Percentiles rank a stretch among this genome's conserved stretches.
Conservation (phyloP, 2,888 invertebrate species). For the Exocentrus adspersus region DNA sequence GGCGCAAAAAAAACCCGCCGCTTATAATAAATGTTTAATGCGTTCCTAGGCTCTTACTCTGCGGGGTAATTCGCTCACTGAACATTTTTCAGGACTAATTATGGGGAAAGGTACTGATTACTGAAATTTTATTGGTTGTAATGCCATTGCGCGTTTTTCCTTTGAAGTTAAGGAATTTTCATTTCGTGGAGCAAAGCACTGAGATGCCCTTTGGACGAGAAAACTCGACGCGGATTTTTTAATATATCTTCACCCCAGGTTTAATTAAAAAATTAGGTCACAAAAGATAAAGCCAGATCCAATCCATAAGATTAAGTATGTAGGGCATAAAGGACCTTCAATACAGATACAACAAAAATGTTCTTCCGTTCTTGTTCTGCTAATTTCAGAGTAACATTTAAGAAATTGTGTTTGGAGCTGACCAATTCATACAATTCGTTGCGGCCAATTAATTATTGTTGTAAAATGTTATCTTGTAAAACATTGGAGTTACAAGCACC, state of each 20-base stretch:
- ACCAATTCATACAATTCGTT: too few relatives aligned
- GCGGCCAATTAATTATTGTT: too few relatives aligned
- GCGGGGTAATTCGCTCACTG: conserved; percentile 28
- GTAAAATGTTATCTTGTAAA: too few relatives aligned
- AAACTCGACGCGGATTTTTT: neutral
- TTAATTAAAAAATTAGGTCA: neutral
- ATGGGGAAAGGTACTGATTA: conserved; percentile 16
- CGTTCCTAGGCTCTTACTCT: conserved; percentile 18
- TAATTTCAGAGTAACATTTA: too few relatives aligned
- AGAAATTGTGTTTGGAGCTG: too few relatives aligned
- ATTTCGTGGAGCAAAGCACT: neutral
- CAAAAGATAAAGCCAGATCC: too few relatives aligned
- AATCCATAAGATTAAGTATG: too few relatives aligned
- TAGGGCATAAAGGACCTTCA: too few relatives aligned
- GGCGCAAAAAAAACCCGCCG: conserved; percentile 52
- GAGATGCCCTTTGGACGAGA: neutral
- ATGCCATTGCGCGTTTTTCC: neutral
- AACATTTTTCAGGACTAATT: conserved; percentile 31
- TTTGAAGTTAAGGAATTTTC: conserved; percentile 7
- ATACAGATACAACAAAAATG: too few relatives aligned
- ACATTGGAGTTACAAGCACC: too few relatives aligned
- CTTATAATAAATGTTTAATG: conserved; percentile 54
- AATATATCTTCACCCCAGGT: neutral
- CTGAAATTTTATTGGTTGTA: conserved; percentile 13
- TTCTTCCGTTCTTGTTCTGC: too few relatives aligned